Conservation (phyloP, 1,140 invertebrate species). For the Cardiocondyla obscurior region DNA sequence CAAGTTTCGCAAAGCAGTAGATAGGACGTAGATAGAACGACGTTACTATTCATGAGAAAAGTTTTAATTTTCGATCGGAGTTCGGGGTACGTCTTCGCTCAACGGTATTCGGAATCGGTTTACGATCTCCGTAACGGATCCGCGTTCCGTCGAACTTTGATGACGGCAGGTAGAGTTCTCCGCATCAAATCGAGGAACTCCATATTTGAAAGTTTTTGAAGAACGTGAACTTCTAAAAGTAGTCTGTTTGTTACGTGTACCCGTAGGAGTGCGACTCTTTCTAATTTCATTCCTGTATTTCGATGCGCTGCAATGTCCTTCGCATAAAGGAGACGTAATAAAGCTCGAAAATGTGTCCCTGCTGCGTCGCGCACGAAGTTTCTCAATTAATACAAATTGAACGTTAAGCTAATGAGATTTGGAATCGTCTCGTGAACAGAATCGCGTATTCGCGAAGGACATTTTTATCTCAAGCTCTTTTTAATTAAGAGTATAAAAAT, state of each 20-base stretch:
- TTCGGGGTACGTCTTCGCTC: constrained; percentile 41
- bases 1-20: constrained; percentile 52
- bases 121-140: constrained; percentile 38
- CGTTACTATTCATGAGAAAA: constrained; percentile 73
- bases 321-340: not conserved
- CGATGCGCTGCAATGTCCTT: not conserved
- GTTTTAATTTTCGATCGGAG: constrained; percentile 70
- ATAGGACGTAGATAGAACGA: not conserved
- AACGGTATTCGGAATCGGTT: constrained; percentile 41
- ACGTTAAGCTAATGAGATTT: not conserved
- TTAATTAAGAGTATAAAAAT: not conserved
- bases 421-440: not conserved
- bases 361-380: not conserved
- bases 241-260: constrained; percentile 1
- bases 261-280: not conserved
- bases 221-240: not conserved
- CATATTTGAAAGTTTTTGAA: not conserved
- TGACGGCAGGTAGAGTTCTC: constrained; percentile 16
- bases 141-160: constrained; percentile 37
- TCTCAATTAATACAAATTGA: constrained; percentile 15
- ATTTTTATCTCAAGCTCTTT: constrained; percentile 12
- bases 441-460: not conserved
- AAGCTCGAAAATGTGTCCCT: not conserved
- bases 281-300: not conserved
- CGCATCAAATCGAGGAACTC: constrained; percentile 30